Base-by-base conservation (phyloP, 1,140 invertebrate species). In the Lasaia peninsularis region DNA sequence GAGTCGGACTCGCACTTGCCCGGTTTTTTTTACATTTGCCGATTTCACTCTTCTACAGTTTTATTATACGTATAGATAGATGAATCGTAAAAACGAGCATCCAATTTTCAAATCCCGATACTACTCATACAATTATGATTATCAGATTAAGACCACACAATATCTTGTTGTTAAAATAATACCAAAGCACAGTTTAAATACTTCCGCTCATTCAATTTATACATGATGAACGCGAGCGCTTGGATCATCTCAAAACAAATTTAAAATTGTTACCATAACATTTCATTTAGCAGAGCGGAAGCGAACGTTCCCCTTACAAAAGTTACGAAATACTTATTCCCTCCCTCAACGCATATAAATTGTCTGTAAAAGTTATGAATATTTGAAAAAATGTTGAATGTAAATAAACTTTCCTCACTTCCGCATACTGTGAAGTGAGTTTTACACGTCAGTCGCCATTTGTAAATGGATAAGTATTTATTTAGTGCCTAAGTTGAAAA, bases 171-270 rank as follows among this genome's bases (percentile, higher is more conserved):
- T 3, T 31, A 31, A 24, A 51, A 14, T 31, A 21, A 51, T 28
- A n/a, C 7, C 12, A 9, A 20, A 4, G 21, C 18, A n/a, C 21
- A 2, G 12, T 51, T 51, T 11, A 50, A 50, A 50, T 14, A 51
- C 49, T 51, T 51, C 49, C 49, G 49, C 12, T 31, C 21, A 24
- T 51, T 51, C 21, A 28, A 24, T 31, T 37, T 24, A 16, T 63
- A 14, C 62, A 64, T 62, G 59, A 37, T 69, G 68, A 51, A 51
- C 24, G 11, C 28, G 49, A 51, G 28, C 73, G 73, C 65, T 64
- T 69, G 75, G 51, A 44, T 32, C 52, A 67, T 78, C 64, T 78
- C 75, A 75, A 69, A 77, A 69, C 69, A 70, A 62, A 66, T 69
- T 50, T 65, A 66, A 63, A 62, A 60, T 70, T 67, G 62, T 72